Percentiles rank a stretch among this genome's conserved stretches.
phyloP scores from a whole-genome alignment of 1,140 invertebrate genomes.

The Diorhabda sublineata region DNA sequence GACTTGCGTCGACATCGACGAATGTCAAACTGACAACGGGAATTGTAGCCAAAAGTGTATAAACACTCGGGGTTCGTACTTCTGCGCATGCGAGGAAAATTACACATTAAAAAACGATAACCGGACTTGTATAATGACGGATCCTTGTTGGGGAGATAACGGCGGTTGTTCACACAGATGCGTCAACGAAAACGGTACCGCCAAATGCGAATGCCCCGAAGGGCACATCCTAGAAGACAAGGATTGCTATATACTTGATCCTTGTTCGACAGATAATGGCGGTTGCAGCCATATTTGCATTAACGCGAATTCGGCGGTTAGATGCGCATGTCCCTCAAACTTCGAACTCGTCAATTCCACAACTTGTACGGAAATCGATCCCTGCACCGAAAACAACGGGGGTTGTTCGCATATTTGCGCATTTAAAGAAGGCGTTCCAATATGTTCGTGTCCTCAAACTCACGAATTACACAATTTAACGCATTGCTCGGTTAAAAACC shows the following conservation, averaged over 20 bases:
- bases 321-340: slow-evolving; percentile 74
- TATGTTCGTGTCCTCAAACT: slow-evolving; percentile 33
- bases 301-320: slow-evolving; percentile 47
- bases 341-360: slow-evolving; percentile 47
- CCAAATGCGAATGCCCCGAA: slow-evolving; percentile 52
- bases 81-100: slow-evolving; percentile 53
- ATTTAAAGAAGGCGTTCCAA: slow-evolving; percentile 23
- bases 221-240: slow-evolving; percentile 51
- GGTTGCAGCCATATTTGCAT: slow-evolving; percentile 56
- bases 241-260: slow-evolving; percentile 54
- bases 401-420: slow-evolving; percentile 51
- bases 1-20: slow-evolving; percentile 59
- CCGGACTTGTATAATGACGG: slow-evolving; percentile 32
- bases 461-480: slow-evolving; percentile 43
- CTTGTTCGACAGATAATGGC: slow-evolving; percentile 52
- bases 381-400: slow-evolving; percentile 51
- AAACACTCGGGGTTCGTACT: slow-evolving; percentile 60
- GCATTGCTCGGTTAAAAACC: slow-evolving; percentile 37
- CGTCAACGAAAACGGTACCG: slow-evolving; percentile 58
- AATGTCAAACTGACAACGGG: slow-evolving; percentile 55
- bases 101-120: slow-evolving; percentile 45
- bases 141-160: slow-evolving; percentile 54
- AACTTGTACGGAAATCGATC: slow-evolving; percentile 23
- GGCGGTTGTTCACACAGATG: slow-evolving; percentile 65
- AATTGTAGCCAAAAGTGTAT: slow-evolving; percentile 60